These are phyloP conservation scores for Protosalanx chinensis DNA, from an alignment of 2,797 vertebrate genomes.

Conservation along the genomic window DNA sequence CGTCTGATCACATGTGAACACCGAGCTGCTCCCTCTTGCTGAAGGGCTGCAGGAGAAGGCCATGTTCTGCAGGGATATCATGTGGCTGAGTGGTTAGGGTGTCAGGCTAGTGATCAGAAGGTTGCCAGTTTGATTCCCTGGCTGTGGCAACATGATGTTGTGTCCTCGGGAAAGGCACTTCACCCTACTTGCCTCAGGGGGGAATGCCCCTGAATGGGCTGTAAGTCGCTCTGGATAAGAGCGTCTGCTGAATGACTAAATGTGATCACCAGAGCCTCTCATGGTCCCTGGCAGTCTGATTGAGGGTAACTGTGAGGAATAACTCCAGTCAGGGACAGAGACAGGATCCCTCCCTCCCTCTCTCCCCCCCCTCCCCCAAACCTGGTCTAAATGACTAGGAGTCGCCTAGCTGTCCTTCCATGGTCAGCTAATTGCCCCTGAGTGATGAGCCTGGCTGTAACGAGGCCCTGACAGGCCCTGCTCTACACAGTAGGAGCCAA, in stretches of 20 bases:
- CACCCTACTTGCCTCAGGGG: too few species aligned
- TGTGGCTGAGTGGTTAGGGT: neutral
- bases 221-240: too few species aligned
- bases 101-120: too few species aligned
- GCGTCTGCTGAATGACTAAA: too few species aligned
- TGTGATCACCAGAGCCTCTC: neutral
- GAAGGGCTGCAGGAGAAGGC: neutral
- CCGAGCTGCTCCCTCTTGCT: neutral
- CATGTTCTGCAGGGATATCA: neutral
- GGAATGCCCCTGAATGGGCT: too few species aligned
- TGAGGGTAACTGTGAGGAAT: neutral
- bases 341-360: neutral
- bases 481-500: conserved; percentile 8
- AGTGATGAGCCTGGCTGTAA: conserved; percentile 41
- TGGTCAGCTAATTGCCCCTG: conserved; percentile 40
- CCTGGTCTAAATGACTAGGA: conserved; percentile 17
- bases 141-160: too few species aligned
- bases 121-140: too few species aligned
- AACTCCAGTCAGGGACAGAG: neutral
- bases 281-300: neutral
- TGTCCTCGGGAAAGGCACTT: too few species aligned
- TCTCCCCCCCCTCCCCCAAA: conserved; percentile 14
- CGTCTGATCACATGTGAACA: neutral
- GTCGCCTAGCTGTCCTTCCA: conserved; percentile 27
- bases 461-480: conserved; percentile 36